phyloP scores from a whole-genome alignment of 2,797 vertebrate genomes.

The Euphonia xanthogaster region DNA sequence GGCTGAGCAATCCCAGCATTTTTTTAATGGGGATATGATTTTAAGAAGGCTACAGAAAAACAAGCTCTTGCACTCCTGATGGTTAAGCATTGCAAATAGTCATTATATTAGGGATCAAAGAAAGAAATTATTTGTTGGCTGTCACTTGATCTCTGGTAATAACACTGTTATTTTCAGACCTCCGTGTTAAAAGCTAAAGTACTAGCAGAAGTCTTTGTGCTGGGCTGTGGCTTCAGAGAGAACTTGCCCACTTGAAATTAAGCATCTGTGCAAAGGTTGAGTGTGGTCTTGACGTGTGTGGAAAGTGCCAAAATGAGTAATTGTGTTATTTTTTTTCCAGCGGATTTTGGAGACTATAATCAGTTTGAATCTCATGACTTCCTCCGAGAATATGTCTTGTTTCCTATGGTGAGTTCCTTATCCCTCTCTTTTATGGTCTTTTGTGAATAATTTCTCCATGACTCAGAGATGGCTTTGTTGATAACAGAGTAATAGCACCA shows the following conservation, averaged over 20 bases:
- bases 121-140: neutral
- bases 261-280: constrained; percentile 6
- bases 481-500: neutral
- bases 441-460: neutral
- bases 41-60: neutral
- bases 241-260: neutral
- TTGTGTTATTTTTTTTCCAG: constrained; percentile 72
- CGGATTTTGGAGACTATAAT: constrained; percentile 93
- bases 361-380: constrained; percentile 94
- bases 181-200: neutral
- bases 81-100: neutral
- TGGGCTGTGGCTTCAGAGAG: constrained; percentile 1
- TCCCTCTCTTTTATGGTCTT: neutral
- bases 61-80: neutral
- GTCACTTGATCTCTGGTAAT: constrained; percentile 7
- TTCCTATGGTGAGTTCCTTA: constrained; percentile 90
- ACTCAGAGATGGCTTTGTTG: neutral
- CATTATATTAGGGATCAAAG: constrained; percentile 13
- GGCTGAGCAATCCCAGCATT: neutral
- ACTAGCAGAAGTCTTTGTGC: constrained; percentile 7
- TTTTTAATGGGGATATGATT: neutral
- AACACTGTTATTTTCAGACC: constrained; percentile 1
- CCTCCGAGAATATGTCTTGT: constrained; percentile 93
- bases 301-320: constrained; percentile 35
- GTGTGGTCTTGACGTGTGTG: neutral